Percentiles rank a stretch among this genome's conserved stretches.
These are phyloP conservation scores for Protaetia brevitarsis DNA, from an alignment of 1,140 invertebrate genomes.

Conservation along the genomic window DNA sequence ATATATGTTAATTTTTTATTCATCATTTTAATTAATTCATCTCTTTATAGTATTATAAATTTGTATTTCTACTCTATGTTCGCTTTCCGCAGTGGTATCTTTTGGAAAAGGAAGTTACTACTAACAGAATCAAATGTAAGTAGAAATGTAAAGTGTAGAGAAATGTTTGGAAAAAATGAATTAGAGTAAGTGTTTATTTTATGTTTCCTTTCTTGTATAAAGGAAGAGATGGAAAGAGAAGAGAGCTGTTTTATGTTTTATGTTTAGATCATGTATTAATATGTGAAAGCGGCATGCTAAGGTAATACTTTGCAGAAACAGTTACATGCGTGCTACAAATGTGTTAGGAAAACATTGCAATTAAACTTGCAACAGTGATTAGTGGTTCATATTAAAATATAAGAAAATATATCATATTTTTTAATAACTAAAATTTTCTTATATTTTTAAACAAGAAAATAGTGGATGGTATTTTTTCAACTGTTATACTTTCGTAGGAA, in stretches of 20 bases:
- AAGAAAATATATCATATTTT: background rate
- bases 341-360: background rate
- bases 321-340: background rate
- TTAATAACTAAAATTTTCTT: too few species aligned
- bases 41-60: constrained; percentile 1
- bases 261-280: constrained; percentile 15
- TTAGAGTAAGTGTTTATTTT: background rate
- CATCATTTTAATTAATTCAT: background rate
- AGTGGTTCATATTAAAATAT: background rate
- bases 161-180: background rate
- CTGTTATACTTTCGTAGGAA: too few species aligned
- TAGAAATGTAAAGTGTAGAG: too few species aligned
- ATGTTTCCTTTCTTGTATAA: background rate
- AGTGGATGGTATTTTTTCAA: too few species aligned
- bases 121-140: too few species aligned
- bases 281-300: background rate
- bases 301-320: background rate
- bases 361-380: background rate
- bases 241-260: constrained; percentile 14
- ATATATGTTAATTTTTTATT: background rate
- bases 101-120: too few species aligned
- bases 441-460: too few species aligned
- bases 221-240: background rate
- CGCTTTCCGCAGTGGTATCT: too few species aligned
- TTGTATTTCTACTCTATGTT: too few species aligned